These are phyloP conservation scores for Tursiops truncatus DNA, from an alignment of 2,113 vertebrate genomes.

Conservation along the genomic window DNA sequence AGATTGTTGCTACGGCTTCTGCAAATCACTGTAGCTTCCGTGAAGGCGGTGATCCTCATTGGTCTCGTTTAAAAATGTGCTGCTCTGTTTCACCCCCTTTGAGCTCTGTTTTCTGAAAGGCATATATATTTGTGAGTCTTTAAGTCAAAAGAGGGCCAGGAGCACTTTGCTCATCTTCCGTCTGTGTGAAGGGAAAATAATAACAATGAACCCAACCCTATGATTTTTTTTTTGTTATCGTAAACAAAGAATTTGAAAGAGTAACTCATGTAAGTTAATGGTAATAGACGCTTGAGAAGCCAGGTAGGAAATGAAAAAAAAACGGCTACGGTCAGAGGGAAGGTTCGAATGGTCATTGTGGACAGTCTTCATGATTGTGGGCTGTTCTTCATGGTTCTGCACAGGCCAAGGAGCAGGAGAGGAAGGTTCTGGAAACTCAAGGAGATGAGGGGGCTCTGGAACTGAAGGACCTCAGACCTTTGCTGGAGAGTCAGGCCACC, in stretches of 20 bases:
- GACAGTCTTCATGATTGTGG: fast-evolving
- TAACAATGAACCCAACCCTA: not conserved
- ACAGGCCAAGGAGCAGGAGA: not conserved
- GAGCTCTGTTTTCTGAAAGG: not conserved
- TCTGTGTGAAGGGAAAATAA: not conserved
- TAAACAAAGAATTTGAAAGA: not conserved
- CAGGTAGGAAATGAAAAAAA: not conserved
- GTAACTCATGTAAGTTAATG: not conserved
- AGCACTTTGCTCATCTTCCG: not conserved
- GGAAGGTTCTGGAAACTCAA: not conserved
- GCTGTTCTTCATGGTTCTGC: not conserved
- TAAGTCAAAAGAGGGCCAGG: not conserved
- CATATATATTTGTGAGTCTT: not conserved
- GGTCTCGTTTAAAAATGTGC: not conserved
- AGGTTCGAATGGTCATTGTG: not conserved
- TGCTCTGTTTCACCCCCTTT: not conserved
- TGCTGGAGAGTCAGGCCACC: not conserved
- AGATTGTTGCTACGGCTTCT: not conserved
- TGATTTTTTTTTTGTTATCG: not conserved
- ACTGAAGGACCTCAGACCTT: not conserved
- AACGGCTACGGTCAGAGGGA: not conserved
- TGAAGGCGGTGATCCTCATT: not conserved
- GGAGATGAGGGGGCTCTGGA: not conserved
- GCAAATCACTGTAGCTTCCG: not conserved
- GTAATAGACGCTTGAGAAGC: not conserved